Base-by-base conservation (phyloP, 2,888 invertebrate species). In the Dryococelus australis region DNA sequence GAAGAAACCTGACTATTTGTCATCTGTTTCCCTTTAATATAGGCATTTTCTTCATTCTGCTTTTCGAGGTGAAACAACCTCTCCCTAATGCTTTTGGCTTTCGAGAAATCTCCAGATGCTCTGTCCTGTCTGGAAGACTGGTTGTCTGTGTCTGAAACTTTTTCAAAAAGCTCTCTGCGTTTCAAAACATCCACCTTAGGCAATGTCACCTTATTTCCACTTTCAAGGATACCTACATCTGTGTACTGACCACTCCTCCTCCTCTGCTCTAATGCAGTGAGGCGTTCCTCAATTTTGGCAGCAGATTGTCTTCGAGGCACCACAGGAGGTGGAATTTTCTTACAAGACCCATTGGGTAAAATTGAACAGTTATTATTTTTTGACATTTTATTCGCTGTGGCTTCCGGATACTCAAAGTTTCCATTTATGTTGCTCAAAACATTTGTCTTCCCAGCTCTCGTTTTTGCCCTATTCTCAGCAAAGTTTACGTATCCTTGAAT, bases 401-500 rank as follows among this genome's bases (percentile, higher is more conserved):
- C 43, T 26, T 84, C 35, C 16, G 43, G 20, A 27, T 65, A 26
- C 24, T 87, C 84, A 92, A 92, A 26, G 93, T 93, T 91, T 93
- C 92, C 91, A 94, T 93, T 91, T 92, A 93, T 92, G 94, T 92
- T 47, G 93, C 90, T 91, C 93, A 84, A 20, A 35, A 83, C 65
- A 83, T 28, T 86, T 80, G 26, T 92, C 92, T 88, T 93, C 92
- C 43, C 90, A 89, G 47, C 85, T 93, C 83, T 93, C 92, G 95
- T 94, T 90, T 96, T 94, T 85, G 96, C 96, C 90, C 97, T 94
- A 86, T 90, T 91, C 89, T 92, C 92, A 13, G 92, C 90, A 88
- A 91, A 92, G 88, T 96, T 96, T 90, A 97, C 96, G 92, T 97
- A 97, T 90, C 96, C 96, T 91, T 97, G 96, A 90, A 97, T 97